Base-by-base conservation (phyloP, 2,888 invertebrate genomes). In the Cephalotes varians region DNA sequence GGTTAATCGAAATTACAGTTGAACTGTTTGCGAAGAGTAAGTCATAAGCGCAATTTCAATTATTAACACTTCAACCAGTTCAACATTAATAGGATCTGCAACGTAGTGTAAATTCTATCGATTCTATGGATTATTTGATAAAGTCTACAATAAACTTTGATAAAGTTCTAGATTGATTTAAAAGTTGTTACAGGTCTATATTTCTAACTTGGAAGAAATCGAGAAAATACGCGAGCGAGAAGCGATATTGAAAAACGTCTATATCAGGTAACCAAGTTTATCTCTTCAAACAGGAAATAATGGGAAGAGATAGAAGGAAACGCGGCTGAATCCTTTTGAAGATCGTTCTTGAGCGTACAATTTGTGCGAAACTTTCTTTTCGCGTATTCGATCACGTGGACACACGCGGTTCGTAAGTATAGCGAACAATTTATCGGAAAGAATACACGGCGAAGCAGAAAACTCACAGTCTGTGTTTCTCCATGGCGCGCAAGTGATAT, bases 371-470 rank as follows among this genome's bases (percentile, higher is more conserved):
- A 84, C 83, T 81, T 74, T 81, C 84, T 74, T 69, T 72, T 64
- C 69, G 73, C 65, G 81, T 64, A 81, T 69, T 44, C 47, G 49
- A 72, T 74, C 71, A 65, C 76, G 74, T 71, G 64, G 81, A 74
- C 76, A 74, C 54, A 65, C 56, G 77, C 49, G 74, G 84, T 60
- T 71, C 77, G 76, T 34, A 54, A 56, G 71, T 85, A 79, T 72
- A 76, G 79, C 85, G 88, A 87, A 87, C 91, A 90, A 87, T 90
- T 88, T 87, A 86, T 87, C 90, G 88, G 87, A 86, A 81, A 87
- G 86, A 88, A 90, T 90, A 86, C 81, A 74, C 67, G 65, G 15
- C 47, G 37, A 65, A 62, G 64, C 65, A 44, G 56, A 51, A 73
- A 84, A 73, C 80, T 72, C 51, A 49, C 69, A 62, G 58, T 31